Percentiles rank a stretch among this genome's conserved stretches.
Evolutionary conservation across 2,113 vertebrate genomes (phyloP).

Genomic region (Lontra canadensis): DNA sequence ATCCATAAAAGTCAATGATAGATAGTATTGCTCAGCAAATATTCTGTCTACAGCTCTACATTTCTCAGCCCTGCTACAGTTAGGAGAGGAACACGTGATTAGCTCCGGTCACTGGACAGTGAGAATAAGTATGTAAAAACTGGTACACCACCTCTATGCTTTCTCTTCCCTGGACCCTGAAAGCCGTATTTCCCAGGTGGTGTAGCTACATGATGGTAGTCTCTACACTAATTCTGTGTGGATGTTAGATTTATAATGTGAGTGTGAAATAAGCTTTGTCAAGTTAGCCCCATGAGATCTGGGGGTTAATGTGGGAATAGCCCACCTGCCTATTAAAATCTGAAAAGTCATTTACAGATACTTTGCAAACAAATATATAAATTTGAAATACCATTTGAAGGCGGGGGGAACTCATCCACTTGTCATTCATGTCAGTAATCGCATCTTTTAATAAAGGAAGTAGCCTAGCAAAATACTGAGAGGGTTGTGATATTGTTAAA

Average conservation of each 20-base stretch:
- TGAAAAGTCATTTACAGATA: neutral
- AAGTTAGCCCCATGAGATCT: neutral
- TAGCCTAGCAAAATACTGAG: neutral
- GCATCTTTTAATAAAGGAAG: neutral
- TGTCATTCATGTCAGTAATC: neutral
- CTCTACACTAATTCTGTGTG: neutral
- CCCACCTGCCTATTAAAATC: neutral
- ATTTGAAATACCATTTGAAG: neutral
- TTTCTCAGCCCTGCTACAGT: neutral
- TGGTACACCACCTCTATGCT: neutral
- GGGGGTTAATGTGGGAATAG: neutral
- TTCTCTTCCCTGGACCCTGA: neutral
- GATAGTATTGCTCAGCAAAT: neutral
- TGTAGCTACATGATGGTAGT: neutral
- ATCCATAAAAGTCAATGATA: neutral
- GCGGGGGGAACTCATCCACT: neutral
- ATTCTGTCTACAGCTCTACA: neutral
- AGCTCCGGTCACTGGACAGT: neutral
- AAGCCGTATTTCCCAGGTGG: neutral
- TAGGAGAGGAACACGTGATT: neutral
- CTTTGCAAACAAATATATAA: neutral
- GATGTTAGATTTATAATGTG: neutral
- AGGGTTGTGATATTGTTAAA: neutral
- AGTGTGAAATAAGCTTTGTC: neutral
- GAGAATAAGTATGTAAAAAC: neutral